A percentile compares a stretch with the other conserved stretches of the same genome.
These are phyloP conservation scores for Oedothorax gibbosus DNA, from an alignment of 1,140 invertebrate species.

Conservation along the genomic window DNA sequence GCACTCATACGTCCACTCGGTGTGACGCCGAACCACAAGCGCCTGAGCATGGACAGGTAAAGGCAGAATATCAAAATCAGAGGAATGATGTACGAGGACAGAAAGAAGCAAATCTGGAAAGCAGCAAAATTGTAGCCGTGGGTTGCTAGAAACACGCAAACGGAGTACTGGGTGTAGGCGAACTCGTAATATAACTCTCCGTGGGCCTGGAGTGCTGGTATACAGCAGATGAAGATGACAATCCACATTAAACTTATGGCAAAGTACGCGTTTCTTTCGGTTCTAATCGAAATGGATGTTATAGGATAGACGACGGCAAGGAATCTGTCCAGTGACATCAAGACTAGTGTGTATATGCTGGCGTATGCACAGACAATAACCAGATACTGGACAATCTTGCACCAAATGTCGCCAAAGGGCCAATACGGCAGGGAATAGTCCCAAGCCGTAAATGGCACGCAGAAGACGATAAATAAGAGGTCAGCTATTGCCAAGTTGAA, in stretches of 20 bases:
- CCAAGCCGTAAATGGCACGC: conserved; percentile 92
- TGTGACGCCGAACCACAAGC: conserved; percentile 83
- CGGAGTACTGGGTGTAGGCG: conserved; percentile 9
- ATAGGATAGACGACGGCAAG: conserved; percentile 95
- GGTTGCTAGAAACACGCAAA: conserved; percentile 54
- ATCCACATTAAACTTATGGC: conserved; percentile 86
- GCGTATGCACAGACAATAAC: conserved; percentile 92
- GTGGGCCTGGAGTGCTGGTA: conserved; percentile 83
- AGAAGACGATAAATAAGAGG: conserved; percentile 93
- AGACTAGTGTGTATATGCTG: conserved; percentile 92
- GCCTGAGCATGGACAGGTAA: conserved; percentile 90
- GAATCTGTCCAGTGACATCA: conserved; percentile 97
- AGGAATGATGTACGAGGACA: conserved; percentile 85
- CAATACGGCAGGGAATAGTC: conserved; percentile 88
- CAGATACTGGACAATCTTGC: conserved; percentile 86
- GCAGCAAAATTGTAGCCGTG: conserved; percentile 62
- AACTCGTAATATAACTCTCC: conserved; percentile 73
- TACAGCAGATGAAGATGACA: conserved; percentile 80
- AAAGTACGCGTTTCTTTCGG: conserved; percentile 83
- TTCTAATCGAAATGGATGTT: conserved; percentile 87
- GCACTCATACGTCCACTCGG: conserved; percentile 79
- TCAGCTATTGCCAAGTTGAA: conserved; percentile 90
- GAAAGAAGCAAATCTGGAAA: conserved; percentile 76
- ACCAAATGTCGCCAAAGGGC: conserved; percentile 92
- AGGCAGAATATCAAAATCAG: conserved; percentile 87